Evolutionary conservation across 2,888 invertebrate genomes (phyloP).

Genomic region (Oasisia sp.): DNA sequence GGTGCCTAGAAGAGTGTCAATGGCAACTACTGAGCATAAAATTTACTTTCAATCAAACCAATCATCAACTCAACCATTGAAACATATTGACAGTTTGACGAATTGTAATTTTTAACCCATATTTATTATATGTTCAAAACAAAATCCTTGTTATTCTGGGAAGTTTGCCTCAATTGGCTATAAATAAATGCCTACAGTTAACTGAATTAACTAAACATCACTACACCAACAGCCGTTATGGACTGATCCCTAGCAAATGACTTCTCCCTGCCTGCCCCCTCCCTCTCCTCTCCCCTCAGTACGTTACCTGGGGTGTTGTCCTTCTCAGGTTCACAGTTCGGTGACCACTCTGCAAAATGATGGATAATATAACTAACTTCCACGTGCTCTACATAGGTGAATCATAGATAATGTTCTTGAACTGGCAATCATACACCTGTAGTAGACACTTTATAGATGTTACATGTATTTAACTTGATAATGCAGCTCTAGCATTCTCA

Average conservation of each 20-base stretch:
- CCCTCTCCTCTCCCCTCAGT: not conserved
- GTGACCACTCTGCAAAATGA: not conserved
- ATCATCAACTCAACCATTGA: too few species aligned
- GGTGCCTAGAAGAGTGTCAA: too few species aligned
- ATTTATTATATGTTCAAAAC: too few species aligned
- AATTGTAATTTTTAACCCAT: too few species aligned
- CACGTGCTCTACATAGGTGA: not conserved
- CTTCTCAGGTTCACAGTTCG: not conserved
- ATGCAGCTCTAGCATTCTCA: not conserved
- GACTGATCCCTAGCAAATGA: not conserved
- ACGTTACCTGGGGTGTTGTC: not conserved
- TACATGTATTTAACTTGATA: not conserved
- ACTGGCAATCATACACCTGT: not conserved
- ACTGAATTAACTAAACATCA: too few species aligned
- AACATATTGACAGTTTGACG: too few species aligned
- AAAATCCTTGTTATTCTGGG: too few species aligned
- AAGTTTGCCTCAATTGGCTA: too few species aligned
- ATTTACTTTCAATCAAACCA: too few species aligned
- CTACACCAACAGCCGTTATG: not conserved
- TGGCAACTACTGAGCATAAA: too few species aligned
- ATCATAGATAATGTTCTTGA: not conserved
- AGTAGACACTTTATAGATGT: not conserved
- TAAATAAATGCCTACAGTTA: too few species aligned
- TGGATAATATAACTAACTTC: not conserved
- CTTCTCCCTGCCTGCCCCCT: not conserved